Evolutionary conservation across 2,113 vertebrate species (phyloP), one percentile per base, ranked within the genome.

Genomic region (Scortum barcoo): DNA sequence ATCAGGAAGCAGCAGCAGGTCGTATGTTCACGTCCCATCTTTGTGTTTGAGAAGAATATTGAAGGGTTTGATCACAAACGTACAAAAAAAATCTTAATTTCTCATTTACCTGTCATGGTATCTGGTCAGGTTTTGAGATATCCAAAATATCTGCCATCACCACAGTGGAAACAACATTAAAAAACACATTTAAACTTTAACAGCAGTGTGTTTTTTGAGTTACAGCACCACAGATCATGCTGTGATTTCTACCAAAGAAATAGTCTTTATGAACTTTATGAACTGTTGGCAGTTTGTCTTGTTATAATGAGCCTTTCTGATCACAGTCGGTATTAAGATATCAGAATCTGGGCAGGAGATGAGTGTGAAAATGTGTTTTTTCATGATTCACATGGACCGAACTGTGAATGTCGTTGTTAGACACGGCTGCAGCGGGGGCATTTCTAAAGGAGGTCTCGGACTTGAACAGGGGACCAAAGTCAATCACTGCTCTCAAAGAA

Each of bases 401-500:
- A 5, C 11, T 60, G 2, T 81, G 68, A 90, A 85, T 56, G 16
- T 19, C 0, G 0, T 72, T 62, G 51, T 78, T 81, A 22, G 50
- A 38, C 42, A 50, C 42, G 48, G 33, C n/a, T 28, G 19, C 38
- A 75, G 56, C 46, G 6, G 70, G 65, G 51, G 67, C 40, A 5
- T 72, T 84, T 78, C 60, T 54, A n/a, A 72, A 65, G 44, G 77
- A 53, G 65, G 36, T 73, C 54, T 58, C 36, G 50, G 48, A 81
- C 50, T 22, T 51, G 44, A 68, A 54, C 57, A 17, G 40, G 1
- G n/a, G 8, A 62, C 67, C 84, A 82, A 50, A 84, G 78, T 71
- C 83, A 30, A 38, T 58, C 57, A 10, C 48, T 48, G 72, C 10
- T n/a, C 71, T 83, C 51, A 86, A 71, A 83, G 83, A 83, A 33